Evolutionary conservation across 2,888 invertebrate species (phyloP), one percentile per base, ranked within the genome.

Genomic region (Urechis unicinctus): DNA sequence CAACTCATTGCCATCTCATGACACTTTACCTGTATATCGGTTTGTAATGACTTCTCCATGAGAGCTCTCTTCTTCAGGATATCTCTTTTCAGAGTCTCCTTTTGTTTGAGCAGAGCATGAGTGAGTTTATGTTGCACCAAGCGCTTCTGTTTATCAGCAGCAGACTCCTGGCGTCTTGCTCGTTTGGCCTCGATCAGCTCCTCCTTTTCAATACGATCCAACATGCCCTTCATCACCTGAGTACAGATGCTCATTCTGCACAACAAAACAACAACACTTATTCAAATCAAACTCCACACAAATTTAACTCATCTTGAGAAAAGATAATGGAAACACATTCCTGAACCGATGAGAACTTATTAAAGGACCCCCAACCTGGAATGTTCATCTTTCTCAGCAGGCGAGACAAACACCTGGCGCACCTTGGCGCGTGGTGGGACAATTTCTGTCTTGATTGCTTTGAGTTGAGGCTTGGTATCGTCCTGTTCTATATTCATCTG

Each of bases 51-150:
- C 56, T 70, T 70, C 61, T 75, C 75, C 55, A 95, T 83, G 21
- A 91, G 80, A 1, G 89, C 89, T 64, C 95, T 82, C 74, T 94
- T 94, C 70, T 91, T 88, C 60, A 93, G 83, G 62, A 95, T 95
- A 70, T 93, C 93, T 72, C 91, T 93, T 78, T 93, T 93, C 49
- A 96, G 84, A 66, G 88, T 81, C 76, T 94, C 94, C 73, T 93
- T 94, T 69, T 94, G 93, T 67, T 89, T 86, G 76, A 88, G 87
- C 25, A 92, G 82, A 42, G 88, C 81, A 72, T 88, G 85, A 73
- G 88, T 86, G 61, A 88, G 83, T 65, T 82, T 82, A 41, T 81
- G 81, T 58, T 81, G 81, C 22, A 80, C 77, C 53, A 82, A 80
- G 52, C 82, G 80, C 61, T 82, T 81, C 68, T 81, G 80, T 64